Conservation (phyloP, 2,888 invertebrate species). For the Microctonus aethiopoides region DNA sequence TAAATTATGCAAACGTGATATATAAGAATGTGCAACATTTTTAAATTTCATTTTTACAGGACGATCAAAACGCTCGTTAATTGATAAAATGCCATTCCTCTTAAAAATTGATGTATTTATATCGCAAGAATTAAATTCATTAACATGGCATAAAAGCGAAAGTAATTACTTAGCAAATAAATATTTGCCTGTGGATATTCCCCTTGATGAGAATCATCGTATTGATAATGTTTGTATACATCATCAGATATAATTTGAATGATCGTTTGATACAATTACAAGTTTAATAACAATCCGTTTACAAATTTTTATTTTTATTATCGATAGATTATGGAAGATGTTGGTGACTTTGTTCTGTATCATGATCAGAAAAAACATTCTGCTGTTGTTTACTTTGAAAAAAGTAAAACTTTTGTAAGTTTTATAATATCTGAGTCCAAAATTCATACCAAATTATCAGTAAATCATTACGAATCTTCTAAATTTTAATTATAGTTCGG, state of each 20-base stretch:
- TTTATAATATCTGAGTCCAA: not conserved
- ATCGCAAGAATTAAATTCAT: not conserved
- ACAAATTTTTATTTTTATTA: not conserved
- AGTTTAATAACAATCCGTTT: not conserved
- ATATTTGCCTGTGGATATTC: not conserved
- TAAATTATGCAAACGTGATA: too few species aligned
- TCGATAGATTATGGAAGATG: not conserved
- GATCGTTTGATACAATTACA: not conserved
- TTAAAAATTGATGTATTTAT: not conserved
- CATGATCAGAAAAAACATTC: not conserved
- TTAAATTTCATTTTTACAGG: not conserved
- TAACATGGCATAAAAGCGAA: not conserved
- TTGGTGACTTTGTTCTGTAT: not conserved
- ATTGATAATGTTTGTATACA: not conserved
- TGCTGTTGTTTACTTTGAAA: not conserved
- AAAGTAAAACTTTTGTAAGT: not conserved
- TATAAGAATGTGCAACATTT: too few species aligned
- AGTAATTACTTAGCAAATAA: not conserved
- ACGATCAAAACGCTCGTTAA: not conserved
- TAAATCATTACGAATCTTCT: not conserved
- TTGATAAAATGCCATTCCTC: not conserved
- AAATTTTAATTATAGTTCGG: not conserved
- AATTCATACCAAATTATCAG: not conserved
- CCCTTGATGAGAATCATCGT: too few species aligned
- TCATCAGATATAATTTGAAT: not conserved